These are phyloP conservation scores for Eueides isabella DNA, from an alignment of 1,140 invertebrate species.

Conservation along the genomic window DNA sequence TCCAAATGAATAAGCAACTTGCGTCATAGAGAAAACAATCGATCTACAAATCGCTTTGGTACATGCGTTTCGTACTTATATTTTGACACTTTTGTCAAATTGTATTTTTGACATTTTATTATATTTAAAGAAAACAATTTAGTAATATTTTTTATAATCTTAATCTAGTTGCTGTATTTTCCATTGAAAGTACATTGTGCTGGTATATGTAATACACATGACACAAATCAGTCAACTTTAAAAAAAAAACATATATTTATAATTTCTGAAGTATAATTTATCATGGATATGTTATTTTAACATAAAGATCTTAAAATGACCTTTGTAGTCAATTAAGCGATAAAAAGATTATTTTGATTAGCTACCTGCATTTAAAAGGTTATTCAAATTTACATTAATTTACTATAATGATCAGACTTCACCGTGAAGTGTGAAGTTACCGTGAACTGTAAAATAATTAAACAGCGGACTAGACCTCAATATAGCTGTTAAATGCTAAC, in stretches of 20 bases:
- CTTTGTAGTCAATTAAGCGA: conserved; percentile 2
- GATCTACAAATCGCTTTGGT: no score
- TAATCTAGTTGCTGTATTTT: no score
- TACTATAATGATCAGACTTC: neutral
- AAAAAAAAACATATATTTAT: neutral
- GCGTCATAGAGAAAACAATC: no score
- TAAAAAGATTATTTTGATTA: conserved; percentile 4
- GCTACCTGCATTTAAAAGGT: conserved; percentile 6
- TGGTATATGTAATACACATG: no score
- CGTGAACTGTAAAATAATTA: conserved; percentile 4
- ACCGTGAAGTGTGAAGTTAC: conserved; percentile 1
- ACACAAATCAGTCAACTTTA: no score
- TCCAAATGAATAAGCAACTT: no score
- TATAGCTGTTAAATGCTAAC: neutral
- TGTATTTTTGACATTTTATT: no score
- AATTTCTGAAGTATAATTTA: neutral
- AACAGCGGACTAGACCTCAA: neutral
- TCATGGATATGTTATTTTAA: neutral
- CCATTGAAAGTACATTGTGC: no score
- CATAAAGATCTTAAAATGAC: neutral
- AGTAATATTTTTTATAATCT: no score
- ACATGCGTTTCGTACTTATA: no score
- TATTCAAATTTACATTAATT: conserved; percentile 3
- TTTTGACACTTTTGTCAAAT: no score
- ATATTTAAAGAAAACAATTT: no score